phyloP scores from a whole-genome alignment of 2,113 vertebrate genomes.

The Vidua chalybeata region DNA sequence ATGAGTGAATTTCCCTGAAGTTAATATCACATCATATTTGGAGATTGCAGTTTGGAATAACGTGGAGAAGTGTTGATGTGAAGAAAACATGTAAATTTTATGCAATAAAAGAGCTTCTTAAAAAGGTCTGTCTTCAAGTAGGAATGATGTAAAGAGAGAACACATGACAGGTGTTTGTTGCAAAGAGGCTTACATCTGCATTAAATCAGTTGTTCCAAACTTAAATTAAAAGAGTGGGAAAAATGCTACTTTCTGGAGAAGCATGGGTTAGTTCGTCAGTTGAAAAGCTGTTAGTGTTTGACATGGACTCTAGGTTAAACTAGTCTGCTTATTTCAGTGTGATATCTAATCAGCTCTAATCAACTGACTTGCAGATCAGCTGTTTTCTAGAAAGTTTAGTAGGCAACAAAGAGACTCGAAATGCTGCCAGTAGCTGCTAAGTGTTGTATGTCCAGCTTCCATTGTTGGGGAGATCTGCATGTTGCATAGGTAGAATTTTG shows the following conservation, averaged over 20 bases:
- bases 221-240: not conserved
- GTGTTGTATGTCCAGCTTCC: not conserved
- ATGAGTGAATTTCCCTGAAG: not conserved
- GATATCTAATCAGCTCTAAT: not conserved
- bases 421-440: not conserved
- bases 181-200: not conserved
- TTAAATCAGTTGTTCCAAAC: not conserved
- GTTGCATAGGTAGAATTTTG: not conserved
- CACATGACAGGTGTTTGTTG: not conserved
- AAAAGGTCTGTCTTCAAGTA: not conserved
- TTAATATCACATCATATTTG: not conserved
- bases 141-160: not conserved
- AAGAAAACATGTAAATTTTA: not conserved
- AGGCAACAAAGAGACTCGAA: not conserved
- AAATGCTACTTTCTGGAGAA: not conserved
- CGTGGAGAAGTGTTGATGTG: rapidly evolving
- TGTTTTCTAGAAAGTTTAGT: not conserved
- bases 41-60: not conserved
- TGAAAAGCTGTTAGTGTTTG: not conserved
- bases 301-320: not conserved
- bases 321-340: not conserved
- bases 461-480: not conserved
- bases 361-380: not conserved
- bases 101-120: not conserved
- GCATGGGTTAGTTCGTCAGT: not conserved